Base-by-base conservation (phyloP, 2,888 invertebrate species). In the Ophion slaviceki region DNA sequence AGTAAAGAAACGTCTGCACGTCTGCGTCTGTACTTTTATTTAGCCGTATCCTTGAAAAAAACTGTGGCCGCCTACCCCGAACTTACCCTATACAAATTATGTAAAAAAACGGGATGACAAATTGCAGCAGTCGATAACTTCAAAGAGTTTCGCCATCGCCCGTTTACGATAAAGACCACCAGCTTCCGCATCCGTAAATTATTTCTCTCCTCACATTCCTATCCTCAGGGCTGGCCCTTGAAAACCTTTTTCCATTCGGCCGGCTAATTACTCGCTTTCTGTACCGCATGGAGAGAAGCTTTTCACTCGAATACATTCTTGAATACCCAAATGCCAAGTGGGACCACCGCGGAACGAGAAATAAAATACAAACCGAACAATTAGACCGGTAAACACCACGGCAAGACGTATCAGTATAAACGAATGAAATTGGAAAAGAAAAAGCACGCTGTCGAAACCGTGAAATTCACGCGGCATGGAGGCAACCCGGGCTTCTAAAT, bases 271-370 rank as follows among this genome's bases (percentile, higher is more conserved):
- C 86, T 88, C 86, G 82, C 82, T 85, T 81, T 61, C 62, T 59
- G 57, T 45, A 59, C 53, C 86, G 85, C 74, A 85, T 83, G 87
- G 89, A 88, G 87, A 81, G 89, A 83, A 88, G 89, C 88, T 90
- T 90, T 92, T 91, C 90, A 91, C 89, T 91, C 89, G 87, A 91
- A 90, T 88, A 88, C 87, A 47, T 71, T 53, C 71, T 3, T 17
- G n/a, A 67, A 66, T 32, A 36, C 28, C 59, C 10, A 14, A 53
- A 57, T 53, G 64, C 10, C 10, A 45, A 75, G n/a, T 86, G 82
- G 84, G 11, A 47, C 88, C 85, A 66, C 24, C n/a, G 28, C 6
- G 24, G 40, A 32, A 70, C 14, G n/a, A 28, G 36, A 11, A 28
- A n/a, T 20, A 70, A 70, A 78, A 59, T 47, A 71, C 77, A 61